Evolutionary conservation across 2,113 vertebrate genomes (phyloP).

Genomic region (Orientallactaga bullata): DNA sequence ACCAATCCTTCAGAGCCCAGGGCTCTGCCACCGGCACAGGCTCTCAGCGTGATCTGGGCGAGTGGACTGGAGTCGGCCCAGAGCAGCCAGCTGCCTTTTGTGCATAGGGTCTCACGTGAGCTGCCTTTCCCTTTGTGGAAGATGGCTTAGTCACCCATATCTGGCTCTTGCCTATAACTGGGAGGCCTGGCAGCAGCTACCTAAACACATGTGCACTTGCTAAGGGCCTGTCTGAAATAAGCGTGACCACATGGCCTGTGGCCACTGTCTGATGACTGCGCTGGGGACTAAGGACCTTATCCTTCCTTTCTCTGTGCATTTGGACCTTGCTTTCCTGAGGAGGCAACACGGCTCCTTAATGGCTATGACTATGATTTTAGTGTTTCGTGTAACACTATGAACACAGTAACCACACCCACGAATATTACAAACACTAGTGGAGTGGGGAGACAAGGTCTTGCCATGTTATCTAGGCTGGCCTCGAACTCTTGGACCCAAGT

Average conservation of each 20-base stretch:
- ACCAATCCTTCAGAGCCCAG: background rate
- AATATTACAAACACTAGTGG: too few species aligned
- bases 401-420: too few species aligned
- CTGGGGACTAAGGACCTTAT: background rate
- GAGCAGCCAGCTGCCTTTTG: background rate
- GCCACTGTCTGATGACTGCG: background rate
- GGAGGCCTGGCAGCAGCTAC: constrained; percentile 42
- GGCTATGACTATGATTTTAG: background rate
- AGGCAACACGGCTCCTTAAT: background rate
- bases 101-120: background rate
- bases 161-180: constrained; percentile 24
- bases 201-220: background rate
- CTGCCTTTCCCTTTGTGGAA: background rate
- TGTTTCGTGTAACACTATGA: too few species aligned
- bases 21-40: background rate
- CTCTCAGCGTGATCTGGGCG: background rate
- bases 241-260: background rate
- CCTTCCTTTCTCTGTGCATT: background rate
- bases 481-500: too few species aligned
- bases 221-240: background rate
- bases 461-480: too few species aligned
- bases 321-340: background rate
- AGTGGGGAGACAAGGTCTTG: too few species aligned
- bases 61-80: background rate
- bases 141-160: background rate